phyloP scores from a whole-genome alignment of 2,888 invertebrate genomes.

The Eupithecia centaureata region DNA sequence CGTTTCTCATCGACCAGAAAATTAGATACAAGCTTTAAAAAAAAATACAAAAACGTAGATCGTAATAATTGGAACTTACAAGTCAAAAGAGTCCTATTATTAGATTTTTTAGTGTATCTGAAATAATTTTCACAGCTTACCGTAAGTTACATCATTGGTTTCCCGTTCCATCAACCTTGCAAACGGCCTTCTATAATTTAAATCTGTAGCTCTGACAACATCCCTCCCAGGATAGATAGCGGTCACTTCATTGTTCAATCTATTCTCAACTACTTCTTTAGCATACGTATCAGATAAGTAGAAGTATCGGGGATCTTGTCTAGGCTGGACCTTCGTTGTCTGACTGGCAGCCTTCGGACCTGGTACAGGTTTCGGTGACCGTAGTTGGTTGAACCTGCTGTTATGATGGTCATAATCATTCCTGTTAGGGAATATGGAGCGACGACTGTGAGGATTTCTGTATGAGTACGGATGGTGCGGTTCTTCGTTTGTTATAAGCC shows the following conservation, averaged over 20 bases:
- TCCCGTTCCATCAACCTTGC: slow-evolving; percentile 49
- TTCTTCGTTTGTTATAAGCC: slow-evolving; percentile 54
- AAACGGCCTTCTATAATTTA: slow-evolving; percentile 40
- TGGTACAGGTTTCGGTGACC: slow-evolving; percentile 54
- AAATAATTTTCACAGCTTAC: slow-evolving; percentile 37
- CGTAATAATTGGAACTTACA: too few relatives aligned
- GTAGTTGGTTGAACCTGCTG: slow-evolving; percentile 61
- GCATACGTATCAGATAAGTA: slow-evolving; percentile 76
- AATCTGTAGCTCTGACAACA: slow-evolving; percentile 57
- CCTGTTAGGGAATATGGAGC: slow-evolving; percentile 51
- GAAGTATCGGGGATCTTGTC: slow-evolving; percentile 74
- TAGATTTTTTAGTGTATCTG: neutral
- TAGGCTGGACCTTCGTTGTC: slow-evolving; percentile 64
- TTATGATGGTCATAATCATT: slow-evolving; percentile 75
- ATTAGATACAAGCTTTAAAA: too few relatives aligned
- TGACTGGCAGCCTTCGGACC: slow-evolving; percentile 52
- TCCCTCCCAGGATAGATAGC: slow-evolving; percentile 67
- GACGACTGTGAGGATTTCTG: slow-evolving; percentile 47
- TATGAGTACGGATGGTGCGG: slow-evolving; percentile 33
- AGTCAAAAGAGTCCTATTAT: neutral
- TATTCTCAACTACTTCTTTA: slow-evolving; percentile 67
- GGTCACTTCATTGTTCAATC: slow-evolving; percentile 64
- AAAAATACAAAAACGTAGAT: too few relatives aligned
- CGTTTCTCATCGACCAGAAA: too few relatives aligned
- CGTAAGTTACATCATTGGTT: slow-evolving; percentile 48